These are phyloP conservation scores for Bradynema listronoti DNA, from an alignment of 1,140 invertebrate species.

Conservation along the genomic window DNA sequence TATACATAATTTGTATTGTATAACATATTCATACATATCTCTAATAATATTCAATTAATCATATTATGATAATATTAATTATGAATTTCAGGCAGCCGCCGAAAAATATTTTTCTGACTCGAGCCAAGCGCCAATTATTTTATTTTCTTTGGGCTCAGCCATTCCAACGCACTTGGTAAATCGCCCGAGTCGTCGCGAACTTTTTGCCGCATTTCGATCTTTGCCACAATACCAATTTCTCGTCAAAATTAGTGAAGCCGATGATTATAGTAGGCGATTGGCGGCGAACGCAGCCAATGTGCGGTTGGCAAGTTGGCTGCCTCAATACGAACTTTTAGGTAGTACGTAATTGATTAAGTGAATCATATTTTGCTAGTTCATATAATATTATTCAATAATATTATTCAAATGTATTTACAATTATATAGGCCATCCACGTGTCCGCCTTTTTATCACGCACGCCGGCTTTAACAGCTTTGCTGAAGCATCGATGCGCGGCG, in stretches of 20 bases:
- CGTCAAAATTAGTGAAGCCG: slow-evolving; percentile 26
- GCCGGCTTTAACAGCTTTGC: slow-evolving; percentile 9
- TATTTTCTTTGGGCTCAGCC: slow-evolving; percentile 31
- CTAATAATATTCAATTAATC: slow-evolving; percentile 19
- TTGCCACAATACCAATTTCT: slow-evolving; percentile 35
- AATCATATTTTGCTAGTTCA: too few relatives aligned
- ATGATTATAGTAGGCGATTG: slow-evolving; percentile 15
- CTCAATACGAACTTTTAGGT: too few relatives aligned
- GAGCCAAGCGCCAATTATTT: slow-evolving; percentile 16
- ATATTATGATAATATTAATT: too few relatives aligned
- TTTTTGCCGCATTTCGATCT: slow-evolving; percentile 28
- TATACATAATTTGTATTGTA: too few relatives aligned
- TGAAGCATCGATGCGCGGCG: slow-evolving; percentile 4
- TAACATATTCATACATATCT: too few relatives aligned
- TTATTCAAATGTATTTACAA: too few relatives aligned
- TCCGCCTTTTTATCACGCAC: slow-evolving; percentile 10
- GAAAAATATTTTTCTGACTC: too few relatives aligned
- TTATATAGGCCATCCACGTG: neutral
- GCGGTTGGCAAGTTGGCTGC: too few relatives aligned
- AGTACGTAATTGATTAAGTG: too few relatives aligned
- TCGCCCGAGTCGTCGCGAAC: slow-evolving; percentile 15
- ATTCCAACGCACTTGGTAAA: slow-evolving; percentile 21
- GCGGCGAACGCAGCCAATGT: slow-evolving; percentile 22
- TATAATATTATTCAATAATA: too few relatives aligned
- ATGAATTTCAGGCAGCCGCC: too few relatives aligned